Percentiles rank a stretch among this genome's conserved stretches.
phyloP scores from a whole-genome alignment of 2,888 invertebrate species.

The Prosopocoilus inquinatus region DNA sequence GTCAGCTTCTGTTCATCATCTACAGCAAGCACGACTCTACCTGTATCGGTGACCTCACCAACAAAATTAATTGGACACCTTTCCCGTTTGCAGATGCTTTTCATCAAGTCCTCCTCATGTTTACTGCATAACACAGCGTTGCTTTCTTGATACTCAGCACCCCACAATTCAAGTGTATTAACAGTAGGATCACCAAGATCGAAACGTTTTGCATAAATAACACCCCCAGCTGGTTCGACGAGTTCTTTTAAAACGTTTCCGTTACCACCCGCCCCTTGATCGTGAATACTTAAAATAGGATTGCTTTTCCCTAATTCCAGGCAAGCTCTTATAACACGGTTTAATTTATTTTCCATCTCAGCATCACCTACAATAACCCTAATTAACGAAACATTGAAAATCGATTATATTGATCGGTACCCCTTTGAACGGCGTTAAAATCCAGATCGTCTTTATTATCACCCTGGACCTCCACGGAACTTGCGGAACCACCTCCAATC shows the following conservation, averaged over 20 bases:
- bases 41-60: constrained; percentile 86
- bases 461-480: constrained; percentile 93
- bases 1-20: constrained; percentile 59
- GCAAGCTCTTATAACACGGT: constrained; percentile 90
- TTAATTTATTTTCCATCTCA: constrained; percentile 98
- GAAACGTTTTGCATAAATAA: constrained; percentile 82
- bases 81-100: constrained; percentile 78
- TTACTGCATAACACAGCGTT: constrained; percentile 81
- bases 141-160: constrained; percentile 97
- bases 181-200: constrained; percentile 94
- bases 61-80: constrained; percentile 91
- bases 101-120: constrained; percentile 62
- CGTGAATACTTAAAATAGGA: constrained; percentile 94
- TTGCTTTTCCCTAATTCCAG: constrained; percentile 78
- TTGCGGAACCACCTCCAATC: constrained; percentile 97
- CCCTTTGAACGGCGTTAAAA: constrained; percentile 95
- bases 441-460: constrained; percentile 83
- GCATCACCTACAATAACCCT: constrained; percentile 69
- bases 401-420: background rate
- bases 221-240: constrained; percentile 91
- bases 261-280: constrained; percentile 99
- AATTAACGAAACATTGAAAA: background rate
- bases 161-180: constrained; percentile 92
- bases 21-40: constrained; percentile 67
- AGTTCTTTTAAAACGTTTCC: constrained; percentile 97